A percentile compares a stretch with the other conserved stretches of the same genome.
These are phyloP conservation scores for Osmerus mordax DNA, from an alignment of 2,113 vertebrate genomes.

Conservation along the genomic window DNA sequence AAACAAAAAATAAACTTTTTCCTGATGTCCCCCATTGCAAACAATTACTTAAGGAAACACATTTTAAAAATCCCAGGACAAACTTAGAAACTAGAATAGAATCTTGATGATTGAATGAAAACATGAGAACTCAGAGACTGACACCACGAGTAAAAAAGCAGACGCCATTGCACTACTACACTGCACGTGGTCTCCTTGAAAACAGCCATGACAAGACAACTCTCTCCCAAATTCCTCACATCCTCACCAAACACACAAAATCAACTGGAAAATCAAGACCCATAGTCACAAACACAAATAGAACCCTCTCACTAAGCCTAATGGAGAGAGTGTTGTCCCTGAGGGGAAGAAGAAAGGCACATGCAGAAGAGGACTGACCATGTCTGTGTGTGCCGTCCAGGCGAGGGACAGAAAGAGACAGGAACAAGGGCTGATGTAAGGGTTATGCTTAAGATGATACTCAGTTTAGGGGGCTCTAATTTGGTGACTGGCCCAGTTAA, in stretches of 20 bases:
- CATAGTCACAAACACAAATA: conserved; percentile 9
- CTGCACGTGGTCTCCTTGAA: background rate
- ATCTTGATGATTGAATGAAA: background rate
- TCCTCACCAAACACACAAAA: background rate
- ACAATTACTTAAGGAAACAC: background rate
- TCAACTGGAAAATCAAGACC: background rate
- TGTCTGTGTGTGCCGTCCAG: conserved; percentile 56
- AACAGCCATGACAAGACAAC: background rate
- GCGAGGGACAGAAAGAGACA: conserved; percentile 62
- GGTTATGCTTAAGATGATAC: conserved; percentile 71
- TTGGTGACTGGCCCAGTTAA: conserved; percentile 74
- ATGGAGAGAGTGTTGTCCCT: background rate
- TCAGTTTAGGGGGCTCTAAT: conserved; percentile 74
- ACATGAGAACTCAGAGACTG: background rate
- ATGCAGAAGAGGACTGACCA: conserved; percentile 73
- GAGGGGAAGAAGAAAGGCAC: conserved; percentile 8
- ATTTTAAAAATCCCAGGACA: background rate
- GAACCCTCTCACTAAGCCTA: background rate
- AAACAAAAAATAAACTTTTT: background rate
- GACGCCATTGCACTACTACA: conserved; percentile 8
- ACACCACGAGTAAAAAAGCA: background rate
- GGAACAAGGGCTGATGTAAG: conserved; percentile 45
- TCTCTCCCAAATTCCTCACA: background rate
- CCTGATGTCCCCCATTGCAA: background rate
- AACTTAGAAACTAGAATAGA: background rate